These are phyloP conservation scores for Euura saliciscinereae DNA, from an alignment of 1,140 invertebrate genomes.

Conservation along the genomic window DNA sequence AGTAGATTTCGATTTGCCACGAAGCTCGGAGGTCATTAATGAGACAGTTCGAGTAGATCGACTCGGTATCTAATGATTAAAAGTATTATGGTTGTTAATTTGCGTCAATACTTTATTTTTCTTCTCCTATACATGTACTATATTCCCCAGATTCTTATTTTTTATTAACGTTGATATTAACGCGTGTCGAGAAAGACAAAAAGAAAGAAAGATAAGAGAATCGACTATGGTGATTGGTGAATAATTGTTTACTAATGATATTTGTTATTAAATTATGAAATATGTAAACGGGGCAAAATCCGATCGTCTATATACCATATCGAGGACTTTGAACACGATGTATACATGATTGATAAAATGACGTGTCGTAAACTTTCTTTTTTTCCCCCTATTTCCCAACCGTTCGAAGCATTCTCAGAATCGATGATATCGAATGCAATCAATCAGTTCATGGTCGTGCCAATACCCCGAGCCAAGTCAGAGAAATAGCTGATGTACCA, in stretches of 20 bases:
- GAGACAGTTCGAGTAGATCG: too few species aligned
- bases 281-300: neutral
- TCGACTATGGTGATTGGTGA: too few species aligned
- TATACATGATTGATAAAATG: too few species aligned
- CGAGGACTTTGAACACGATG: neutral
- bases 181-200: neutral
- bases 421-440: too few species aligned
- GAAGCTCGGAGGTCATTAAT: too few species aligned
- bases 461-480: neutral
- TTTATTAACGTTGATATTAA: too few species aligned
- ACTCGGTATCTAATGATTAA: neutral
- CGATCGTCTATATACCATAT: neutral
- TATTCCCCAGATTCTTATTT: neutral
- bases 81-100: neutral
- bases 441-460: neutral
- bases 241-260: neutral
- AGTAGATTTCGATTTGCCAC: too few species aligned
- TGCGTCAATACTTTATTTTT: neutral
- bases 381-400: neutral
- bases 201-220: neutral
- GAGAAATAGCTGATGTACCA: neutral
- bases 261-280: neutral
- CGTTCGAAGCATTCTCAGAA: neutral
- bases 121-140: neutral
- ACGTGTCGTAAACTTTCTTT: neutral